phyloP scores from a whole-genome alignment of 2,888 invertebrate species.

The Cosmia pyralina region DNA sequence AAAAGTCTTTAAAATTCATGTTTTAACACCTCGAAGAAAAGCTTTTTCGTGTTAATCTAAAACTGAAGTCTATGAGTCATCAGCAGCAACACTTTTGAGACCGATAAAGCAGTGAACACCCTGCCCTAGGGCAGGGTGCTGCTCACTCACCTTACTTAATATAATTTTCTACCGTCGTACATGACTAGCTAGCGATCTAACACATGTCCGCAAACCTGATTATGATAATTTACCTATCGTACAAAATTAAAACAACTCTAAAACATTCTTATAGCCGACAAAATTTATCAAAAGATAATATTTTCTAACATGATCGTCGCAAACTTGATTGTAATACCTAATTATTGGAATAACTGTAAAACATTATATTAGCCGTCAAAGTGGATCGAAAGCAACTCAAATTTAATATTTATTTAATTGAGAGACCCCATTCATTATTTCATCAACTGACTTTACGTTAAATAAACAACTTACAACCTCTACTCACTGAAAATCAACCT shows the following conservation, averaged over 20 bases:
- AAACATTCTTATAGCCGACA: neutral
- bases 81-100: neutral
- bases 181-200: neutral
- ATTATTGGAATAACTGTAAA: neutral
- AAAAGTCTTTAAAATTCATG: neutral
- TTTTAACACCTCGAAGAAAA: neutral
- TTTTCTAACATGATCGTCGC: too few species aligned
- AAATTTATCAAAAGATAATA: neutral
- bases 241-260: neutral
- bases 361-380: neutral
- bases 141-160: conserved; percentile 25
- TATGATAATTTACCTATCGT: neutral
- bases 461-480: conserved; percentile 18
- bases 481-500: conserved; percentile 33
- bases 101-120: neutral
- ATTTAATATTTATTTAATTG: neutral
- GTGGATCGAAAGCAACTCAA: neutral
- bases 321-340: neutral
- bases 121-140: conserved; percentile 6
- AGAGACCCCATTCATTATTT: conserved; percentile 2
- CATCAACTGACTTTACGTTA: neutral
- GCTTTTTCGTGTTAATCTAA: neutral
- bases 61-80: neutral
- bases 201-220: neutral
- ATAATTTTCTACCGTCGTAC: conserved; percentile 7